Base-by-base conservation (phyloP, 2,888 invertebrate genomes). In the Actias luna region DNA sequence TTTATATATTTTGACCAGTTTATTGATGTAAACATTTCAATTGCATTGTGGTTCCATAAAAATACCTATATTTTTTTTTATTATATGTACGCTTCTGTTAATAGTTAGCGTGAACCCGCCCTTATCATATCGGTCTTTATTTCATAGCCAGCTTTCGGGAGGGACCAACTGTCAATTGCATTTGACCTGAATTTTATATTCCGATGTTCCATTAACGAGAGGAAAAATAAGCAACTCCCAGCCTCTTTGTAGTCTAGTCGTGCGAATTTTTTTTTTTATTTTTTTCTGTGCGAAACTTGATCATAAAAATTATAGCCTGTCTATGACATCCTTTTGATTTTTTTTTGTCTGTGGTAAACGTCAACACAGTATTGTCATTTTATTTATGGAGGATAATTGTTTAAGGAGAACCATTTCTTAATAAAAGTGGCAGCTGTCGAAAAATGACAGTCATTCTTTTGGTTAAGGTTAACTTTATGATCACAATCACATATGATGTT, bases 81-180 rank as follows among this genome's bases (percentile, higher is more conserved):
- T n/a, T n/a, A n/a, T n/a, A n/a, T n/a, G n/a, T n/a, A 33, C 33
- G 8, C 33, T 8, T 7, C 5, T 33, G 5, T 33, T 33, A 46
- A 46, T 2, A 1, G 2, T 22, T 52, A 52, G 27, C 29, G 16
- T 55, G n/a, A 1, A 29, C 1, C 29, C n/a, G 29, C 27, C 52
- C 29, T 27, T 5, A 55, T 14, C 27, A 29, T 14, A 29, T 16
- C 27, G 14, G 52, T 55, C 5, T 55, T 16, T 29, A 55, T 55
- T 55, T 55, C 55, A 55, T 16, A 16, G 29, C 7, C 29, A 29
- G 55, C 55, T 29, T 29, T 55, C 55, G 55, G 55, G 46, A 27
- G 55, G 55, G 55, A n/a, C 18, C 55, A 29, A 27, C 35, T 64
- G 62, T 64, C 64, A 64, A 64, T 60, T 36, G 55, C 52, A 64